Evolutionary conservation across 2,888 invertebrate genomes (phyloP).

Genomic region (Troides aeacus): DNA sequence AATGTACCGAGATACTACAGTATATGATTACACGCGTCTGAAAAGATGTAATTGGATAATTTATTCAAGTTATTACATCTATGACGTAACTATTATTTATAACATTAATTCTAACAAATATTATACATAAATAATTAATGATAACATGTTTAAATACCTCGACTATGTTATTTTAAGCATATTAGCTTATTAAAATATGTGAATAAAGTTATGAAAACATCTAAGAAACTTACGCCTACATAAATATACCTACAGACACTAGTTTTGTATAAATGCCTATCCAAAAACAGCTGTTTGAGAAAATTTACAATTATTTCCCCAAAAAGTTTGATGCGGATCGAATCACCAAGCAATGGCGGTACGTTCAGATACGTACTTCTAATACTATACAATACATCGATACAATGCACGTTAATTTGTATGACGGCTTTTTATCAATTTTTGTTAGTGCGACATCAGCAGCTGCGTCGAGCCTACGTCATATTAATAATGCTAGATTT

Average conservation of each 20-base stretch:
- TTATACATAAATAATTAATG: no score
- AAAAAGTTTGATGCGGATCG: constrained; percentile 62
- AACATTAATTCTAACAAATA: no score
- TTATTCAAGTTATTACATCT: not conserved
- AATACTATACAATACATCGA: constrained; percentile 58
- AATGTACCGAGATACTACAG: not conserved
- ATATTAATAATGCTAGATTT: constrained; percentile 22
- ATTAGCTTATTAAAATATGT: no score
- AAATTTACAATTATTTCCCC: constrained; percentile 53
- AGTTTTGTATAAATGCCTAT: not conserved
- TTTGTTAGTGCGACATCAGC: constrained; percentile 60
- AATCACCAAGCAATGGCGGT: constrained; percentile 63
- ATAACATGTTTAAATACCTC: no score
- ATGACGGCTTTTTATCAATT: constrained; percentile 76
- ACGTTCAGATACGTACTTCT: constrained; percentile 55
- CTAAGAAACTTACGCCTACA: no score
- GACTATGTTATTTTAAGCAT: no score
- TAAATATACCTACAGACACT: not conserved
- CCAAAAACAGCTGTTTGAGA: constrained; percentile 62
- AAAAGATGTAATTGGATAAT: not conserved
- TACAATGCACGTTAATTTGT: constrained; percentile 76
- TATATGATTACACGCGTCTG: not conserved
- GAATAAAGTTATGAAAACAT: no score
- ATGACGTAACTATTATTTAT: not conserved
- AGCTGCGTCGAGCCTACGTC: constrained; percentile 53